These are phyloP conservation scores for Microctonus hyperodae DNA, from an alignment of 2,888 invertebrate genomes.

Conservation along the genomic window DNA sequence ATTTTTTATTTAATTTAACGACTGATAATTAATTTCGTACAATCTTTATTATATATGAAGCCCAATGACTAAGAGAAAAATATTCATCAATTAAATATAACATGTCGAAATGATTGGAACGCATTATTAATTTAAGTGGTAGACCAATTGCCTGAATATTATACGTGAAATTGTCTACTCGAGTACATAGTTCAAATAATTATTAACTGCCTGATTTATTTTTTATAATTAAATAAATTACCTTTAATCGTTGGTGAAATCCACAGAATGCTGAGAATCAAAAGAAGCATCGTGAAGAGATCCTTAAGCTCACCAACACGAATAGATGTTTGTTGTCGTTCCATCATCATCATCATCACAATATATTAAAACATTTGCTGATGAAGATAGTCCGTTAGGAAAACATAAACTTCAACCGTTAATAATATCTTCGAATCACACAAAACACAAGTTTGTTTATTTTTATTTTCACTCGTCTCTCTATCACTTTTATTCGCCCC, in stretches of 20 bases:
- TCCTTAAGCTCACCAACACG: neutral
- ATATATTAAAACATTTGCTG: neutral
- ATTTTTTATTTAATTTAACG: too few species aligned
- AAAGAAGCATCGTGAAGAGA: conserved; percentile 9
- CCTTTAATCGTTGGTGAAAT: conserved; percentile 22
- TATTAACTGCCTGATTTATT: too few species aligned
- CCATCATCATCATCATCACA: neutral
- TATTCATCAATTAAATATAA: too few species aligned
- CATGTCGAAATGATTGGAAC: too few species aligned
- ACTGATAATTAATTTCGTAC: too few species aligned
- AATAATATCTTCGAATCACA: neutral
- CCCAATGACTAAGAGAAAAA: too few species aligned
- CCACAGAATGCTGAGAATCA: conserved; percentile 19
- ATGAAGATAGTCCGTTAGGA: neutral
- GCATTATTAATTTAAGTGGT: too few species aligned
- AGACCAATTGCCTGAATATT: too few species aligned
- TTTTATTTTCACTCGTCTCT: neutral
- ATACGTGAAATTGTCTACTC: too few species aligned
- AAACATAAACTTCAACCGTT: neutral
- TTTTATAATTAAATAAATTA: too few species aligned
- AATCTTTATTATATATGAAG: too few species aligned
- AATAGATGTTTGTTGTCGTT: conserved; percentile 6
- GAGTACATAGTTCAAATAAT: too few species aligned
- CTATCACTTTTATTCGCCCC: neutral
- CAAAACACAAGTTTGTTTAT: neutral